Evolutionary conservation across 35 echinoderm and acorn worm species (phyloP).

Genomic region (Ptychodera flava): DNA sequence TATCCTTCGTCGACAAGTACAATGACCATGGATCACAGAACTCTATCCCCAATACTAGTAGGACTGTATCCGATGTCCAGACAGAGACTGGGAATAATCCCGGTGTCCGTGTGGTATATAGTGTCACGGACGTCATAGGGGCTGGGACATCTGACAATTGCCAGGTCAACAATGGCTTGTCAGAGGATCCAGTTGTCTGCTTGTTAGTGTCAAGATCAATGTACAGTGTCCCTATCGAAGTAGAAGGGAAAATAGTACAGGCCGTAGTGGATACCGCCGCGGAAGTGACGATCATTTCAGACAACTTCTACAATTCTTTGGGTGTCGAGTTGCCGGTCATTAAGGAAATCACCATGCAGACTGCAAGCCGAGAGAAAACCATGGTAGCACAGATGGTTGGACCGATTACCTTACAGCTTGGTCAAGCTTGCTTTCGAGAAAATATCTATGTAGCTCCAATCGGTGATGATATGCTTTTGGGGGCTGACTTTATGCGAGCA

Average conservation of each 20-base stretch:
- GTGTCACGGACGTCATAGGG: neutral
- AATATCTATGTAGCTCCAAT: constrained; percentile 43
- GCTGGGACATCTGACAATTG: neutral
- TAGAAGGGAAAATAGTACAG: neutral
- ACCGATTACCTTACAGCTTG: constrained; percentile 10
- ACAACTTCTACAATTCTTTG: neutral
- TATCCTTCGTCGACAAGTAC: neutral
- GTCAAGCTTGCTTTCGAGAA: neutral
- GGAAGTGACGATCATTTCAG: neutral
- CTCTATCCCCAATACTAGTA: no score
- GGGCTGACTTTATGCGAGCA: constrained; percentile 20
- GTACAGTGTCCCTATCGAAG: neutral
- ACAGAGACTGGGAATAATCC: neutral
- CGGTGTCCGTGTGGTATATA: neutral
- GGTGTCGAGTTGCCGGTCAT: neutral
- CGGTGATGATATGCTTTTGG: constrained; percentile 47
- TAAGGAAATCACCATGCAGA: neutral
- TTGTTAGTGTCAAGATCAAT: neutral
- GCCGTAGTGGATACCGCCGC: neutral
- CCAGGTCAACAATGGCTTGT: neutral
- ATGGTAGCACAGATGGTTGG: constrained; percentile 27
- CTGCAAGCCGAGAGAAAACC: neutral
- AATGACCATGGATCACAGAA: no score
- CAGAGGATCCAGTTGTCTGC: neutral
- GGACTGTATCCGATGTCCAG: no score